Evolutionary conservation across 2,113 vertebrate genomes (phyloP), one percentile per base, ranked within the genome.

Genomic region (Eublepharis macularius): DNA sequence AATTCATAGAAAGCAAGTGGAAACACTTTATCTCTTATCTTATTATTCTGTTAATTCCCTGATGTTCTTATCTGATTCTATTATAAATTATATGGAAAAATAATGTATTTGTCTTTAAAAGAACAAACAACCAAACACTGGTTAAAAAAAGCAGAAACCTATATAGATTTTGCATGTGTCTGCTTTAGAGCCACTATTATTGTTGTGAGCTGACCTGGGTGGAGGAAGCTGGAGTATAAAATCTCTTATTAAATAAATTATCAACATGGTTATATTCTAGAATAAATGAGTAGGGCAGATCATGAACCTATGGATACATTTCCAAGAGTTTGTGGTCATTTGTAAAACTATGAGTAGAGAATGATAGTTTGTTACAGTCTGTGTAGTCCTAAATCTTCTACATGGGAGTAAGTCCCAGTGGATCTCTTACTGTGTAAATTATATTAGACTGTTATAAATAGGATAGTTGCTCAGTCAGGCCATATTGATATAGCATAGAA

Each of bases 231-330:
- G 91, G 91, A 90, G 66, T 90, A 82, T 89, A 74, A 81, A 87
- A 88, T 78, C 84, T 79, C 57, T 24, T 60, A 60, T 60, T 60
- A 24, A 60, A 60, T 60, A 60, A 60, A 60, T 60, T 24, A 60
- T 6, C 57, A 60, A 92, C 76, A 89, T 94, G 93, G 88, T 92
- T 76, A 86, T 68, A 70, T 81, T 92, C 92, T 91, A 94, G 92
- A 88, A 4, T 85, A 87, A 91, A 91, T 92, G 92, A 93, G 92
- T 81, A 89, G 90, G 87, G 85, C 84, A 86, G 90, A 91, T 32
- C 86, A 88, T 81, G 82, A 92, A 92, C 57, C 86, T 90, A 86
- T 81, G 83, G 76, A 92, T 68, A 84, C 85, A 92, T 36, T 83
- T 29, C 85, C 80, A 43, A 49, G 63, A 77, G 83, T 84, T 72